phyloP scores from a whole-genome alignment of 1,140 invertebrate species.

The Epicauta chinensis region DNA sequence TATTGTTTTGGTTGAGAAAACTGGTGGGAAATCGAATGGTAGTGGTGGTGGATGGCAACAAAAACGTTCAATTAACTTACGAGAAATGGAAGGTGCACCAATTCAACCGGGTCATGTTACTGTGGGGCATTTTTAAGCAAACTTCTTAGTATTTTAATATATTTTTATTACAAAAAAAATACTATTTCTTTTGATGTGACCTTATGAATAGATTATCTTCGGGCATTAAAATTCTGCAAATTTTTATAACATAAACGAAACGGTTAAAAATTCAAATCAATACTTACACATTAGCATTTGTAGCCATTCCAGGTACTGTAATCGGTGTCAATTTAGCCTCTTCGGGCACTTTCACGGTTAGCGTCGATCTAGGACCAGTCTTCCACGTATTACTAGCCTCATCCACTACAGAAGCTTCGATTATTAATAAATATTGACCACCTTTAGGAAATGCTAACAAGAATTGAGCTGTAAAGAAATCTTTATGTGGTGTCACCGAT shows the following conservation, averaged over 20 bases:
- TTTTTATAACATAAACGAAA: conserved; percentile 1
- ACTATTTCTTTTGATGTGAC: conserved; percentile 34
- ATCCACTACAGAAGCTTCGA: conserved; percentile 68
- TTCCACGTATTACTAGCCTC: conserved; percentile 66
- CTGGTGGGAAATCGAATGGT: conserved; percentile 69
- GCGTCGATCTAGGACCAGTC: conserved; percentile 61
- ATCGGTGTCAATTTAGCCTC: conserved; percentile 47
- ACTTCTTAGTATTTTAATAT: too few species aligned
- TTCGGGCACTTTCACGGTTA: conserved; percentile 66
- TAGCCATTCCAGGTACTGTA: conserved; percentile 38
- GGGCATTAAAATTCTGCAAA: conserved; percentile 39
- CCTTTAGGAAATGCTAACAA: conserved; percentile 53
- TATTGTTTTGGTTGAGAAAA: conserved; percentile 71
- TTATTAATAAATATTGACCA: conserved; percentile 58
- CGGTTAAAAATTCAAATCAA: not conserved
- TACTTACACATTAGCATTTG: conserved; percentile 39
- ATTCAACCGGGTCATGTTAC: too few species aligned
- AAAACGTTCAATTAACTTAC: too few species aligned
- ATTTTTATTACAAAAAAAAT: too few species aligned
- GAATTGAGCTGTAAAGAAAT: conserved; percentile 78
- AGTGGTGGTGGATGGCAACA: too few species aligned
- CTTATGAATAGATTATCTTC: conserved; percentile 38
- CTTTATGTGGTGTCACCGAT: conserved; percentile 67
- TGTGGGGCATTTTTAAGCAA: too few species aligned
- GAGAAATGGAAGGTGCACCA: too few species aligned